Evolutionary conservation across 1,140 invertebrate species (phyloP).

Genomic region (Sinonovacula constricta): DNA sequence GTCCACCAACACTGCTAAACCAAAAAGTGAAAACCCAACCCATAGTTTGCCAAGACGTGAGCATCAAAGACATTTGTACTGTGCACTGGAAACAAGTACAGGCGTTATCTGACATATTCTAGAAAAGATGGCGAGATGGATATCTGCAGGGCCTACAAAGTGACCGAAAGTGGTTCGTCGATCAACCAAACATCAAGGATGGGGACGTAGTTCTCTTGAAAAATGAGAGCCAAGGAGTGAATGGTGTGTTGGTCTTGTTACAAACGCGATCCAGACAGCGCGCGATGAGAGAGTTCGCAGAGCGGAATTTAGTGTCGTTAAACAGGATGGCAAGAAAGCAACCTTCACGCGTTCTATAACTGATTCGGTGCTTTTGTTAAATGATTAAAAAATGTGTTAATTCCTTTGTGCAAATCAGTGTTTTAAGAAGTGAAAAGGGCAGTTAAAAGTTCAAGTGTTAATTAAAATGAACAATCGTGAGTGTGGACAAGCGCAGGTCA

Average conservation of each 20-base stretch:
- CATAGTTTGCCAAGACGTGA: neutral
- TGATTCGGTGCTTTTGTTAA: conserved; percentile 33
- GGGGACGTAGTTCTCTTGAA: conserved; percentile 49
- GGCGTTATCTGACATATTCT: conserved; percentile 48
- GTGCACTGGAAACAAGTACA: conserved; percentile 49
- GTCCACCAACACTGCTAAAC: conserved; percentile 51
- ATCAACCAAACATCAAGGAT: conserved; percentile 22
- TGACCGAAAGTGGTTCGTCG: conserved; percentile 40
- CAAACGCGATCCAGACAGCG: conserved; percentile 27
- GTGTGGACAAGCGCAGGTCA: too few relatives aligned
- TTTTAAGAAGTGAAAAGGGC: too few relatives aligned
- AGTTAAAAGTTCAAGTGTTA: too few relatives aligned
- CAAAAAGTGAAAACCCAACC: conserved; percentile 20
- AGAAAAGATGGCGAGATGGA: conserved; percentile 44
- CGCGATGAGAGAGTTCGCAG: conserved; percentile 45
- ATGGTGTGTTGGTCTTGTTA: conserved; percentile 50
- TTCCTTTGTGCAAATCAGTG: too few relatives aligned
- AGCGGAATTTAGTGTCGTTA: conserved; percentile 12
- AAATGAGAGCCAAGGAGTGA: conserved; percentile 32
- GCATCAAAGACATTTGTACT: conserved; percentile 21
- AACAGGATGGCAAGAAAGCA: conserved; percentile 10
- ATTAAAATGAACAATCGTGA: too few relatives aligned
- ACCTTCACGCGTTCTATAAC: conserved; percentile 32
- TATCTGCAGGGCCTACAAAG: conserved; percentile 52
- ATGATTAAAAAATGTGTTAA: too few relatives aligned